Evolutionary conservation across 2,888 invertebrate species (phyloP).

Genomic region (Camponotus fellah): DNA sequence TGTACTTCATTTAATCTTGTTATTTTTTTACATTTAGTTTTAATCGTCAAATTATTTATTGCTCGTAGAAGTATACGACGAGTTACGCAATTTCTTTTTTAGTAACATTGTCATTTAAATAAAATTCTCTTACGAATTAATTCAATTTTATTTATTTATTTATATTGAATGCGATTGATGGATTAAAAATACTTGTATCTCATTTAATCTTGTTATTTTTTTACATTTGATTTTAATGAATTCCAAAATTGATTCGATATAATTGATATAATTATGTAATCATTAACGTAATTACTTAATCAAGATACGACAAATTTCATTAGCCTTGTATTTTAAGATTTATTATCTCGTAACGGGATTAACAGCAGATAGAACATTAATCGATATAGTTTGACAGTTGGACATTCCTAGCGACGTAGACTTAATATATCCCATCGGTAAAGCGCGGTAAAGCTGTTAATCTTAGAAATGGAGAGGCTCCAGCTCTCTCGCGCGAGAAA

Average conservation of each 20-base stretch:
- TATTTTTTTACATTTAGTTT: too few species aligned
- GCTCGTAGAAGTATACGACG: too few species aligned
- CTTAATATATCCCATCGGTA: constrained; percentile 9
- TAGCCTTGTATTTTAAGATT: neutral
- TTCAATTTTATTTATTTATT: too few species aligned
- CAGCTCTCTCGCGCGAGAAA: neutral
- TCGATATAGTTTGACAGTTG: neutral
- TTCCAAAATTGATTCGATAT: neutral
- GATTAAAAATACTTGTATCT: too few species aligned
- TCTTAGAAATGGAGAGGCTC: constrained; percentile 20
- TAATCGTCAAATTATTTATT: too few species aligned
- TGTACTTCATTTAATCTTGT: too few species aligned
- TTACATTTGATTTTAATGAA: neutral
- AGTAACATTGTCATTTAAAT: too few species aligned
- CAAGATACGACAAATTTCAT: neutral
- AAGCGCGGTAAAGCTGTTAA: constrained; percentile 17
- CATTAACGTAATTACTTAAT: neutral
- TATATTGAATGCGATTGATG: too few species aligned
- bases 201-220: too few species aligned
- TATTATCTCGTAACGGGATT: neutral
- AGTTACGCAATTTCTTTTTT: too few species aligned
- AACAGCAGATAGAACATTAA: constrained; percentile 5
- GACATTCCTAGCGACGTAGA: constrained; percentile 9
- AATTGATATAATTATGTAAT: neutral
- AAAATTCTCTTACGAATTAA: too few species aligned